Evolutionary conservation across 2,113 vertebrate genomes (phyloP), one percentile per base, ranked within the genome.

Genomic region (Azemiops feae): DNA sequence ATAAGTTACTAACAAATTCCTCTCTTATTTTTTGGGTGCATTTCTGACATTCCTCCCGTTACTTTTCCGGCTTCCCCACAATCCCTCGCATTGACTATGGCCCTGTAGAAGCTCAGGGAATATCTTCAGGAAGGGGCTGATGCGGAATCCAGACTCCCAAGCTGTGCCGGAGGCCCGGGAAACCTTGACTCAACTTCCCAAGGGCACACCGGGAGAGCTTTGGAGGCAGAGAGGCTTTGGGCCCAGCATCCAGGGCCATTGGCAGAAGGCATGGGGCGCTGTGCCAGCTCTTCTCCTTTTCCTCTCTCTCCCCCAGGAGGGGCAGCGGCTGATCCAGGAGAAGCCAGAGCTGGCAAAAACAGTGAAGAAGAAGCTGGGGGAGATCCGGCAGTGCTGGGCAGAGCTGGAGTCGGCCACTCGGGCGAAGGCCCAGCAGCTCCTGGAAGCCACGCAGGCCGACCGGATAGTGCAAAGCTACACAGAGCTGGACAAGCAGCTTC

Each of bases 381-480:
- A 99, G 96, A 98, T 99, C 95, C 97, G 98, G 43, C 98, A 98
- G 95, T 99, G 98, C 95, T 99, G 98, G 99, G 97, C 97, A 0
- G 98, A 99, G 89, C 97, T 99, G 94, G 98, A 99, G 97, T 98
- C 97, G 96, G 98, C 98, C 90, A 98, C 99, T 0, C 98, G 99
- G 96, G 98, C 98, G 92, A 98, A 98, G 95, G 98, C 98, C 0
- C 97, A 97, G 50, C 98, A 99, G 96, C 98, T 99, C 86, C 98
- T 99, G 2, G 98, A 99, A 93, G 98, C 98, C 95, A 98, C 98
- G 95, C 98, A 98, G 94, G 98, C 98, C 0, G 98, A 99, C 95
- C 98, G 98, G 92, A 97, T 99, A 96, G 98, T 98, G 43, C 98
- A 99, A 96, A 99, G 98, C 96, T 99, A 98, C 4, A 95, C 97